A percentile compares a stretch with the other conserved stretches of the same genome.
Conservation (phyloP, 1,140 invertebrate species). For the Brachionus asplanchnoidis region DNA sequence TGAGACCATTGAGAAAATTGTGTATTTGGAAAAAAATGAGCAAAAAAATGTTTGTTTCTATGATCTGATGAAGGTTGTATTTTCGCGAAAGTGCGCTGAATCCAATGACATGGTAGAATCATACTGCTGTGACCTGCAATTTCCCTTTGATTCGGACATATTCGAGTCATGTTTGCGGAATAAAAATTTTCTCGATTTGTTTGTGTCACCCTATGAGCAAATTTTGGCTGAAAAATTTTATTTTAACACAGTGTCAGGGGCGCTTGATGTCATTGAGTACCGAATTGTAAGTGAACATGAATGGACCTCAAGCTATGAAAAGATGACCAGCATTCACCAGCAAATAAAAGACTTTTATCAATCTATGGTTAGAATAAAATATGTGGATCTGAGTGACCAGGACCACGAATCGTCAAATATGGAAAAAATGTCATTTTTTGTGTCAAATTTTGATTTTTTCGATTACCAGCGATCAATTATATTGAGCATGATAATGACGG, state of each 20-base stretch:
- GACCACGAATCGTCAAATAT: background rate
- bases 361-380: background rate
- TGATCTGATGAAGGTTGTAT: slow-evolving; percentile 13
- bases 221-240: background rate
- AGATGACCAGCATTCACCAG: background rate
- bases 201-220: slow-evolving; percentile 8
- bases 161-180: slow-evolving; percentile 10
- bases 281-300: background rate
- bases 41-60: slow-evolving; percentile 10
- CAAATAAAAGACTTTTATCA: background rate
- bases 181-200: slow-evolving; percentile 9
- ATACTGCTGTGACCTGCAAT: slow-evolving; percentile 1
- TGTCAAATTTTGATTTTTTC: slow-evolving; percentile 29
- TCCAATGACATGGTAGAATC: background rate
- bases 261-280: background rate
- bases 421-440: slow-evolving; percentile 28
- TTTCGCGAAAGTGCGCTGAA: background rate
- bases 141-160: slow-evolving; percentile 24
- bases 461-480: background rate
- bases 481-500: background rate
- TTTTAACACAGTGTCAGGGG: background rate
- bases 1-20: background rate
- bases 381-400: background rate
- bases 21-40: background rate
- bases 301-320: background rate